These are phyloP conservation scores for Rousettus madagascariensis DNA, from an alignment of 2,797 vertebrate species.

Conservation along the genomic window DNA sequence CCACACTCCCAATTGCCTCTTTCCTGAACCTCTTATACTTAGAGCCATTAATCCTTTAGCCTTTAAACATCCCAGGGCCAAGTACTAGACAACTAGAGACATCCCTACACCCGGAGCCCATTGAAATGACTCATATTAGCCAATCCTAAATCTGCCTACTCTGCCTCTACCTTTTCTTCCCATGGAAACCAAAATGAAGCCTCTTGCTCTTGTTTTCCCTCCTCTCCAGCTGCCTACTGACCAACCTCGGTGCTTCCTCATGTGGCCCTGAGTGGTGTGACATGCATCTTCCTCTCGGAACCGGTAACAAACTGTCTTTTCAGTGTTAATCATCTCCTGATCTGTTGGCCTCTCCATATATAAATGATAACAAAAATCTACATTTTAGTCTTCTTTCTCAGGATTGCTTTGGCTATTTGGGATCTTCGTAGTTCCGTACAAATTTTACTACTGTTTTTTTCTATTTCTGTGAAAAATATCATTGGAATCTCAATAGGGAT, in stretches of 20 bases:
- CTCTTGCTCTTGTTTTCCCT: neutral
- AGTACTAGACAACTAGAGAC: too few relatives aligned
- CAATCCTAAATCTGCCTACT: neutral
- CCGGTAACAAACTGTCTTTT: neutral
- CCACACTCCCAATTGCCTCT: neutral
- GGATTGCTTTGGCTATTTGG: neutral
- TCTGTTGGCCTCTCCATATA: neutral
- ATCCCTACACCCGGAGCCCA: neutral
- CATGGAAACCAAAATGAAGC: neutral
- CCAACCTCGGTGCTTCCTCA: neutral
- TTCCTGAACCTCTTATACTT: neutral
- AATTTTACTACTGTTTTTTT: neutral
- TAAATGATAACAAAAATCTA: neutral
- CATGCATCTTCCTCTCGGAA: neutral
- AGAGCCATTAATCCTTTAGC: neutral
- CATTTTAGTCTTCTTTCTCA: neutral
- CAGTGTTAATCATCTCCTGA: neutral
- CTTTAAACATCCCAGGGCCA: neutral
- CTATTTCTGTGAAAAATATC: neutral
- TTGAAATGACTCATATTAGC: neutral
- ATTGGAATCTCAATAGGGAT: neutral
- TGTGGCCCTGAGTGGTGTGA: neutral
- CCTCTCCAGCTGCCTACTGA: neutral
- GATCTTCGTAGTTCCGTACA: neutral
- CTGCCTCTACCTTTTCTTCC: neutral